Percentiles rank a stretch among this genome's conserved stretches.
These are phyloP conservation scores for Cephalopholis sonnerati DNA, from an alignment of 2,113 vertebrate genomes.

Conservation along the genomic window DNA sequence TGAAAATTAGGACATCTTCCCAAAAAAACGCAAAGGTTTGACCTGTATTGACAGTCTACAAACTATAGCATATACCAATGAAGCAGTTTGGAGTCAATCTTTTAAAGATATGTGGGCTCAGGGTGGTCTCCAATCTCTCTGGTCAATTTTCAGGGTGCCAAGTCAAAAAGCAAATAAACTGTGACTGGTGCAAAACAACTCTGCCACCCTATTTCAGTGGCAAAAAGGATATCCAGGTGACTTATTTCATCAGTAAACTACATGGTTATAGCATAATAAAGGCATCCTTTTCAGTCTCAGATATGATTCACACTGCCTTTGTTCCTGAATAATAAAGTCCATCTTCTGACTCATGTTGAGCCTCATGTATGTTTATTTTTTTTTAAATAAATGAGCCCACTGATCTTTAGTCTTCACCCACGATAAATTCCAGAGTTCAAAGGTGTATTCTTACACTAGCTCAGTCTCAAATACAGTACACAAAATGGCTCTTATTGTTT, in stretches of 20 bases:
- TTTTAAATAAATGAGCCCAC: not conserved
- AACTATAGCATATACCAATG: no score
- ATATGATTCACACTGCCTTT: not conserved
- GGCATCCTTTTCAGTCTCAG: not conserved
- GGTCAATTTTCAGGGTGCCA: not conserved
- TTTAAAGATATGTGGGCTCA: not conserved
- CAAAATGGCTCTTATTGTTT: not conserved
- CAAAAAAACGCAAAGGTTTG: no score
- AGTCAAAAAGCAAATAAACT: not conserved
- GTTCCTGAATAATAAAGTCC: not conserved
- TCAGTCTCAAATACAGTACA: not conserved
- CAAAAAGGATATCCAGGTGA: not conserved
- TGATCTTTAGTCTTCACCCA: not conserved
- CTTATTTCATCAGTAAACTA: not conserved
- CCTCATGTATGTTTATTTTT: not conserved
- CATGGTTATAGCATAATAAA: not conserved
- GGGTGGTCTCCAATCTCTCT: not conserved
- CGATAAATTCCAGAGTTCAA: not conserved
- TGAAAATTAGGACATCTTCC: not conserved
- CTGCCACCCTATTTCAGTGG: not conserved
- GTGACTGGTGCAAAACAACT: not conserved
- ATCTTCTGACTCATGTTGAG: conserved; percentile 5
- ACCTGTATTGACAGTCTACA: no score
- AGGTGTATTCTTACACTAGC: not conserved
- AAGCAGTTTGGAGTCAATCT: conserved; percentile 2